A percentile compares a stretch with the other conserved stretches of the same genome.
Evolutionary conservation across 1,140 invertebrate genomes (phyloP).

Genomic region (Drosophila azteca): DNA sequence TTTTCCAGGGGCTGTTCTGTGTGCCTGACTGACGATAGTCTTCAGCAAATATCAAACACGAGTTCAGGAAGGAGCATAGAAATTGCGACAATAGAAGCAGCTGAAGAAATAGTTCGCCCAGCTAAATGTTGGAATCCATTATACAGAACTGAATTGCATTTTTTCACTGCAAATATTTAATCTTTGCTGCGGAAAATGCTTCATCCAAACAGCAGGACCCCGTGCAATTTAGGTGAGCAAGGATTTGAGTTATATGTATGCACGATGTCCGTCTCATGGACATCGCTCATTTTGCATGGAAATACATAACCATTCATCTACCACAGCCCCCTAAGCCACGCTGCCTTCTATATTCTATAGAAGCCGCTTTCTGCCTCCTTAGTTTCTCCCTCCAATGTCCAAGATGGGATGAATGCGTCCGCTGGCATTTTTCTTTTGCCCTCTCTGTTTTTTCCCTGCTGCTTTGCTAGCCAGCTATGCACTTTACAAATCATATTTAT

Average conservation of each 20-base stretch:
- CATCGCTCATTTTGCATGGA: constrained; percentile 14
- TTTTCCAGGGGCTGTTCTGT: no score
- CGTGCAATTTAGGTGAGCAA: constrained; percentile 39
- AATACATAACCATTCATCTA: constrained; percentile 19
- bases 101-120: no score
- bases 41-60: constrained; percentile 53
- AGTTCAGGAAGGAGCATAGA: not conserved
- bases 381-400: constrained; percentile 24
- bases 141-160: not conserved
- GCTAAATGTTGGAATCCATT: not conserved
- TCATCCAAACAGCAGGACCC: constrained; percentile 16
- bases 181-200: constrained; percentile 5
- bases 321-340: not conserved
- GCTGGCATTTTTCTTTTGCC: constrained; percentile 41
- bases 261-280: not conserved
- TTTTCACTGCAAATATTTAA: not conserved
- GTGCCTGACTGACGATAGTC: not conserved
- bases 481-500: constrained; percentile 77
- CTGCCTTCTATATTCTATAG: constrained; percentile 8
- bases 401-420: constrained; percentile 52
- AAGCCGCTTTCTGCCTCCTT: constrained; percentile 2
- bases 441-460: no score
- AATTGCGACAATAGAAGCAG: no score
- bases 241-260: constrained; percentile 9
- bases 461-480: constrained; percentile 16